Conservation (phyloP, 1,140 invertebrate genomes). For the Hestina assimilis region DNA sequence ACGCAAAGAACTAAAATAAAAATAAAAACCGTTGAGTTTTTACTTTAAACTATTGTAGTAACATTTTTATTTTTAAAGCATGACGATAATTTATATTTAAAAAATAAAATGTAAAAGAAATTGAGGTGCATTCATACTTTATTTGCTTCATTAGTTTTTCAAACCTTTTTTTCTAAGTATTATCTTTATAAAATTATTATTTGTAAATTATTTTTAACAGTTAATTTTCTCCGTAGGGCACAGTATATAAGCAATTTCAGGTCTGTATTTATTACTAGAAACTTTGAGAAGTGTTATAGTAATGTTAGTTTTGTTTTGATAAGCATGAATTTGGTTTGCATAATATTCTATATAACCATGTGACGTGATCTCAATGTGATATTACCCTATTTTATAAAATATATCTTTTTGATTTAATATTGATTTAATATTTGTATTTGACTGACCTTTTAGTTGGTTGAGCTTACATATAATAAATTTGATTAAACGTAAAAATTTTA, state of each 20-base stretch:
- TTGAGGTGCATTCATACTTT: too few relatives aligned
- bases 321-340: conserved; percentile 23
- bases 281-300: conserved; percentile 3
- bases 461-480: neutral
- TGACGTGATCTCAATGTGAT: neutral
- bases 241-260: conserved; percentile 79
- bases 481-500: too few relatives aligned
- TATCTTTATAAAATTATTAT: neutral
- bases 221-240: conserved; percentile 73
- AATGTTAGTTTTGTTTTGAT: conserved; percentile 11
- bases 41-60: too few relatives aligned
- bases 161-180: too few relatives aligned
- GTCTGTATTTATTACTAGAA: conserved; percentile 63
- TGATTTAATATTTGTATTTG: neutral
- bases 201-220: conserved; percentile 47
- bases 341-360: conserved; percentile 11
- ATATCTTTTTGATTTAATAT: too few relatives aligned
- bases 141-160: too few relatives aligned
- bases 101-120: too few relatives aligned
- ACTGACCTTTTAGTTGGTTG: neutral
- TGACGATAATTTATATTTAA: too few relatives aligned
- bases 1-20: too few relatives aligned
- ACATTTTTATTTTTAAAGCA: too few relatives aligned
- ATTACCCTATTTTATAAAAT: too few relatives aligned
- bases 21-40: too few relatives aligned